phyloP scores from a whole-genome alignment of 2,888 invertebrate genomes.

The Pollenia labialis region DNA sequence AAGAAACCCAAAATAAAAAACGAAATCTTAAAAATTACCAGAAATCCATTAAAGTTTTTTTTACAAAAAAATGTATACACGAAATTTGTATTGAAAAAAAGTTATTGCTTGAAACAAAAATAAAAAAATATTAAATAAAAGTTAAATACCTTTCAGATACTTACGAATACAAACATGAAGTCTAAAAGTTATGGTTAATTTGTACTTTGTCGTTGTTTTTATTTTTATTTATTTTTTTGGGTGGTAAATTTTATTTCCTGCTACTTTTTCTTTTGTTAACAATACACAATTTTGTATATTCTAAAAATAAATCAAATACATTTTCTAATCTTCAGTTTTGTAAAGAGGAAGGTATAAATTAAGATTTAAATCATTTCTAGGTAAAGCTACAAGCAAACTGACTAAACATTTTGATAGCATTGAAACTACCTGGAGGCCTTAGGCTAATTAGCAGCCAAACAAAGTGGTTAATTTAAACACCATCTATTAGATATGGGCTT shows the following conservation, averaged over 20 bases:
- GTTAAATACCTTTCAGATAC: slow-evolving; percentile 35
- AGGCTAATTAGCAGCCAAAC: slow-evolving; percentile 17
- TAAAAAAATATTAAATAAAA: slow-evolving; percentile 40
- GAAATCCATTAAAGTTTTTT: slow-evolving; percentile 34
- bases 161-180: slow-evolving; percentile 21
- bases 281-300: slow-evolving; percentile 21
- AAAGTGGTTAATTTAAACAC: background rate
- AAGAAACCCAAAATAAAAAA: slow-evolving; percentile 9
- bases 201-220: slow-evolving; percentile 11
- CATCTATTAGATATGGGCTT: background rate
- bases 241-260: slow-evolving; percentile 67
- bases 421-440: background rate
- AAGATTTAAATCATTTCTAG: background rate
- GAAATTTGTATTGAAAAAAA: slow-evolving; percentile 34
- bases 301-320: background rate
- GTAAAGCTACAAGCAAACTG: background rate
- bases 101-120: slow-evolving; percentile 20
- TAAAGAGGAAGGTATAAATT: slow-evolving; percentile 45
- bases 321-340: background rate
- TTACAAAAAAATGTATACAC: slow-evolving; percentile 6
- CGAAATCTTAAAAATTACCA: slow-evolving; percentile 43
- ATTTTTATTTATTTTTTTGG: slow-evolving; percentile 6
- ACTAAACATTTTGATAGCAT: background rate
- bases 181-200: slow-evolving; percentile 48
- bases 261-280: slow-evolving; percentile 39